phyloP scores from a whole-genome alignment of 2,888 invertebrate species.

The Melanchra persicariae region DNA sequence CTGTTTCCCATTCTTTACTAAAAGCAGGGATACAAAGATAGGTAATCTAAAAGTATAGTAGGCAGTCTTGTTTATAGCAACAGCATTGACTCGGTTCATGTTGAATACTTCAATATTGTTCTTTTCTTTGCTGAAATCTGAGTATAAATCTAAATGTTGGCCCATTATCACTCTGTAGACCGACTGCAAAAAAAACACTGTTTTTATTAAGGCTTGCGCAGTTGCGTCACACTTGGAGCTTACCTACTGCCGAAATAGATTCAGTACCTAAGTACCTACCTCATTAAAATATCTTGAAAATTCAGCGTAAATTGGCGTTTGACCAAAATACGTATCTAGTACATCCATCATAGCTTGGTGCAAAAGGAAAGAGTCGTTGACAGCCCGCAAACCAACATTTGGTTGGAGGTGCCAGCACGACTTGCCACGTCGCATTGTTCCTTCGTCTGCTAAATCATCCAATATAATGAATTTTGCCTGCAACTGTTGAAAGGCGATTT shows the following conservation, averaged over 20 bases:
- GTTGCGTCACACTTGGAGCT: neutral
- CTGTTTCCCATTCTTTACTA: constrained; percentile 31
- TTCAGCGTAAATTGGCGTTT: constrained; percentile 22
- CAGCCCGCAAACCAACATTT: constrained; percentile 31
- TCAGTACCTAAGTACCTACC: constrained; percentile 14
- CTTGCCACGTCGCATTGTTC: constrained; percentile 38
- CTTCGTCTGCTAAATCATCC: constrained; percentile 42
- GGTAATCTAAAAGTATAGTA: constrained; percentile 21
- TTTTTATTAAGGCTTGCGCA: neutral
- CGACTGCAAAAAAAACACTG: constrained; percentile 25
- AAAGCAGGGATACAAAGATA: constrained; percentile 9
- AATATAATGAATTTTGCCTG: constrained; percentile 14
- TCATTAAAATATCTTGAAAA: constrained; percentile 34
- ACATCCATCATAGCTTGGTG: constrained; percentile 34
- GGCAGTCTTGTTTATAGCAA: constrained; percentile 11
- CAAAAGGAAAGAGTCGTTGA: constrained; percentile 44
- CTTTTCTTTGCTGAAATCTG: constrained; percentile 20
- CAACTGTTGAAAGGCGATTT: constrained; percentile 19
- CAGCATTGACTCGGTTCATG: neutral
- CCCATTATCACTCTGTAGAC: constrained; percentile 15
- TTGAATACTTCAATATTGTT: constrained; percentile 26
- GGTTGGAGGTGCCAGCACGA: constrained; percentile 40
- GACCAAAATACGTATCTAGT: constrained; percentile 35
- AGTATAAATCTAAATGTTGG: constrained; percentile 16
- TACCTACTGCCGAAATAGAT: too few relatives aligned